Base-by-base conservation (phyloP, 2,888 invertebrate genomes). In the Exephanes ischioxanthus region DNA sequence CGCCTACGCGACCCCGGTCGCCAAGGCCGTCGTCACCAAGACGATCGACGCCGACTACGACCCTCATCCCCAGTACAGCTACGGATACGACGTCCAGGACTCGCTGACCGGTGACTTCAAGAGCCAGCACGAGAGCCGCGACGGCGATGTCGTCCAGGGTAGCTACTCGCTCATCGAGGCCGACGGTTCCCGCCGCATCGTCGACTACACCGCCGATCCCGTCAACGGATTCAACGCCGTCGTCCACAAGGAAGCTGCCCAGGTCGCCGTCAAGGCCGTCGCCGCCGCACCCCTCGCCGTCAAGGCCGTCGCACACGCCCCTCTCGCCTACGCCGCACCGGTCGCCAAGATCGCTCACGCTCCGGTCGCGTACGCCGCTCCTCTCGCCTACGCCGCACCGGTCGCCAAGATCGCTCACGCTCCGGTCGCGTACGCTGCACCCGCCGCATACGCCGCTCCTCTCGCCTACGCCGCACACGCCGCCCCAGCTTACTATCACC, bases 111-210 rank as follows among this genome's bases (percentile, higher is more conserved):
- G 89, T 22, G 89, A 90, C 76, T 86, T 83, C 85, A 89, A 89
- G 83, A 85, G 85, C 66, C 89, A 90, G 79, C 87, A 88, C 22
- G 89, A 89, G 83, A 89, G 86, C 67, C 87, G 89, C 6, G 86
- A 90, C 83, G 89, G 89, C 30, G 89, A 41, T 11, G 71, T 91
- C 16, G 92, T 92, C 16, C 89, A 90, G 82, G 89, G 89, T 92
- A 95, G 78, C 63, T 94, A 94, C 88, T 91, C 92, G 16, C 90
- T 94, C 37, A 92, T 93, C 66, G 94, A 94, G 88, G 92, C 94
- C 30, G 94, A 94, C 90, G 96, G 97, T 68, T 95, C 95, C 37
- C 58, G 85, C 16, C 70, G 86, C 77, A 71, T 85, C 86, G 86
- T 86, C 63, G 86, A 87, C 19, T 80, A 86, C 86, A 86, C 89